phyloP scores from a whole-genome alignment of 2,888 invertebrate species.

The Pandemis cinnamomeana region DNA sequence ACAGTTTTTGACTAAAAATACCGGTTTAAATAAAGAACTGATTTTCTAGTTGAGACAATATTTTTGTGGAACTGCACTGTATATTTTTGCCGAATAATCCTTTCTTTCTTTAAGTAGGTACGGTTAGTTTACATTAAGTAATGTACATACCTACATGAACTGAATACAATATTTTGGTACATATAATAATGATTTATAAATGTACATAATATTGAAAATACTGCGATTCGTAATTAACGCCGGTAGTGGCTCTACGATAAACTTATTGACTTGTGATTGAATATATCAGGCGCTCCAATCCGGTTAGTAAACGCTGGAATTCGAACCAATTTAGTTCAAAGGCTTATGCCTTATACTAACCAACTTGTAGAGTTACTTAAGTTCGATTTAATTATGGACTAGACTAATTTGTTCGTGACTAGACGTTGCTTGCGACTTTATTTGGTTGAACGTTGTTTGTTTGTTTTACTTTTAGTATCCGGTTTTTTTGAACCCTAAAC shows the following conservation, averaged over 20 bases:
- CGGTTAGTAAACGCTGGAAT: constrained; percentile 4
- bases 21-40: too few relatives aligned
- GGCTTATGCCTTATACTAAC: background rate
- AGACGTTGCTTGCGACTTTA: too few relatives aligned
- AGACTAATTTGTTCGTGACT: background rate
- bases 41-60: too few relatives aligned
- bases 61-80: too few relatives aligned
- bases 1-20: too few relatives aligned
- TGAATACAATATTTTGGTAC: background rate
- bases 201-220: background rate
- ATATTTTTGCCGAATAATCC: too few relatives aligned
- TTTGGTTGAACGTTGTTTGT: too few relatives aligned
- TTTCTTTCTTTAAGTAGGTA: background rate
- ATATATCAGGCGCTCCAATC: constrained; percentile 12
- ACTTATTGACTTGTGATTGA: constrained; percentile 5
- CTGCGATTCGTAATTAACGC: background rate
- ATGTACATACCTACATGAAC: background rate
- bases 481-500: too few relatives aligned
- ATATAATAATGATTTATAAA: background rate
- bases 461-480: too few relatives aligned
- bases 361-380: background rate
- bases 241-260: constrained; percentile 1
- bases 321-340: constrained; percentile 15
- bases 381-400: constrained; percentile 2
- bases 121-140: background rate